These are phyloP conservation scores for Bovichtus variegatus DNA, from an alignment of 2,797 vertebrate species.

Conservation along the genomic window DNA sequence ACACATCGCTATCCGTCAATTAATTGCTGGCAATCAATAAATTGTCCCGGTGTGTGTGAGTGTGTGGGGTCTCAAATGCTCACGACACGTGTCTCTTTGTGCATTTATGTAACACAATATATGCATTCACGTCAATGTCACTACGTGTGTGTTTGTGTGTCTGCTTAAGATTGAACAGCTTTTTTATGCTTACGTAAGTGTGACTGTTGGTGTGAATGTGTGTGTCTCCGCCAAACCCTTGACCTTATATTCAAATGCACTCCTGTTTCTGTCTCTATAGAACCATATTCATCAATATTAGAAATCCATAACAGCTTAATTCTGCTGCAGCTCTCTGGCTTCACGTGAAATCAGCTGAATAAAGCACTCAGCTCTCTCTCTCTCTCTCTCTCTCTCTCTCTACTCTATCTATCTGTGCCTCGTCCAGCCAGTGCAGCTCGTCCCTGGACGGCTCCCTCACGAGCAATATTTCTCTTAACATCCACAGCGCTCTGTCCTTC, in stretches of 20 bases:
- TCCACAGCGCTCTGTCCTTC: not conserved
- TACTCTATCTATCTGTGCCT: not conserved
- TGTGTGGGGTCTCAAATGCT: not conserved
- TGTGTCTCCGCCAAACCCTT: not conserved
- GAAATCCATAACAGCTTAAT: slow-evolving; percentile 39
- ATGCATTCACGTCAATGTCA: not conserved
- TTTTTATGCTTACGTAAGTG: not conserved
- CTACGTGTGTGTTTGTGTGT: not conserved
- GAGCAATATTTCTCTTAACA: slow-evolving; percentile 11
- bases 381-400: not conserved
- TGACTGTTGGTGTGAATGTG: slow-evolving; percentile 1
- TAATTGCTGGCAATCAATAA: slow-evolving; percentile 29
- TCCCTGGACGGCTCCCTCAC: slow-evolving; percentile 1
- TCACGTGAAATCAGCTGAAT: slow-evolving; percentile 4
- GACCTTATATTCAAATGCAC: slow-evolving; percentile 31
- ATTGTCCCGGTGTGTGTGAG: not conserved
- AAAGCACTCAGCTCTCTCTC: slow-evolving; percentile 28
- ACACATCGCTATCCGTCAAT: slow-evolving; percentile 43
- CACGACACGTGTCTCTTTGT: not conserved
- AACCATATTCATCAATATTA: slow-evolving; percentile 53
- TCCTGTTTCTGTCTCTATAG: slow-evolving; percentile 12
- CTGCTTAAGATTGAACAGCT: not conserved
- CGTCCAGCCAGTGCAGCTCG: not conserved
- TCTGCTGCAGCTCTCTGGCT: slow-evolving; percentile 46
- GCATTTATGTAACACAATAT: not conserved